A percentile compares a stretch with the other conserved stretches of the same genome.
phyloP scores from a whole-genome alignment of 2,797 vertebrate species.

The Spatula versicolor region DNA sequence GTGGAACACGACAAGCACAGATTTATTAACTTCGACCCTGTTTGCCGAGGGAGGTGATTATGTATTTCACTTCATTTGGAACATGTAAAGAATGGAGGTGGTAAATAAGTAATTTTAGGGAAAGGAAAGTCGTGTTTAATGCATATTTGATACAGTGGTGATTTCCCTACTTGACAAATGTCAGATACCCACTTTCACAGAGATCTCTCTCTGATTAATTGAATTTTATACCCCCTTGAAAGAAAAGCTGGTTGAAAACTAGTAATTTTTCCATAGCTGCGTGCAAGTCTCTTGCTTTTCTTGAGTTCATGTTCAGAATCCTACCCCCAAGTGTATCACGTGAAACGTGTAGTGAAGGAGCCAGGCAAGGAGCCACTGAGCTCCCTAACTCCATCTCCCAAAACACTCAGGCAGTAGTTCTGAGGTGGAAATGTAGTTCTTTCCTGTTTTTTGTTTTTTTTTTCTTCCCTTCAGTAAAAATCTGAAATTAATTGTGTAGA shows the following conservation, averaged over 20 bases:
- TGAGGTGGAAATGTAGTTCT: not conserved
- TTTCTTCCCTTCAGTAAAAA: not conserved
- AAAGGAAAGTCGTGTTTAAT: not conserved
- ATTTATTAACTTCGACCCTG: not conserved
- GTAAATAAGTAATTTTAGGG: not conserved
- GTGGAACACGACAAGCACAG: not conserved
- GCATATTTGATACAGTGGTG: not conserved
- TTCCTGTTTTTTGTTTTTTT: not conserved
- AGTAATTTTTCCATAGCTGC: not conserved
- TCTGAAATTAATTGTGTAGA: not conserved
- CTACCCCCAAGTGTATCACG: not conserved
- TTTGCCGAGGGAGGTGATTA: not conserved
- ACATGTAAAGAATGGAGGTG: not conserved
- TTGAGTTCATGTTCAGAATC: not conserved
- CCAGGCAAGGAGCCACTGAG: not conserved
- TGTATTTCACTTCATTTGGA: not conserved
- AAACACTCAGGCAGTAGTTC: not conserved
- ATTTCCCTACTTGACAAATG: not conserved
- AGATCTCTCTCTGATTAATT: not conserved
- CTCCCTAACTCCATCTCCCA: not conserved
- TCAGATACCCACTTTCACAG: not conserved
- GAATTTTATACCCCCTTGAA: not conserved
- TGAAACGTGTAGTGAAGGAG: not conserved
- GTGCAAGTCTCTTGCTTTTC: not conserved
- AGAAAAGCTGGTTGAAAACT: not conserved